A percentile compares a stretch with the other conserved stretches of the same genome.
phyloP scores from a whole-genome alignment of 2,888 invertebrate genomes.

The Lepidocyrtinus sp. region DNA sequence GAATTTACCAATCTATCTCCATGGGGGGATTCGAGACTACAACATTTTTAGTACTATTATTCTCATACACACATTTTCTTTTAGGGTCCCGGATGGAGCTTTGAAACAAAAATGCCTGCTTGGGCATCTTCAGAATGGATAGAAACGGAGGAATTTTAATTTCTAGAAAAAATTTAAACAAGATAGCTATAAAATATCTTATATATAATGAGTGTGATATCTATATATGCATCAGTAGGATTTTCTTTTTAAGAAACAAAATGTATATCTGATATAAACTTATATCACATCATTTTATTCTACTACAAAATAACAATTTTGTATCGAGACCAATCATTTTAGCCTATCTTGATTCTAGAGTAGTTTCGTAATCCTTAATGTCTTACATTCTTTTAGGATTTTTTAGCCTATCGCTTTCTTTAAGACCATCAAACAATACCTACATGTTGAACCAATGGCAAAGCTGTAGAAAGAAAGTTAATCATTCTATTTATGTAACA shows the following conservation, averaged over 20 bases:
- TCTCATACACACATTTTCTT: slow-evolving; percentile 58
- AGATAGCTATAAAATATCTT: background rate
- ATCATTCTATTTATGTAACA: slow-evolving; percentile 5
- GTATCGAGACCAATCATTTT: slow-evolving; percentile 30
- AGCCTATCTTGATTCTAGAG: background rate
- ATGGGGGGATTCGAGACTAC: background rate
- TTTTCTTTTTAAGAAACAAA: no score
- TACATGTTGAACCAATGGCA: no score
- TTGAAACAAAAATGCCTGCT: slow-evolving; percentile 83
- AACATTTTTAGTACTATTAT: slow-evolving; percentile 65
- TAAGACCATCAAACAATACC: no score
- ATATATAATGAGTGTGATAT: slow-evolving; percentile 35
- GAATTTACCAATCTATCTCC: background rate
- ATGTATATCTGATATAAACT: slow-evolving; percentile 14
- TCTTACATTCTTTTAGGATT: no score
- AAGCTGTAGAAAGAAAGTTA: no score
- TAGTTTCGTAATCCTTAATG: no score
- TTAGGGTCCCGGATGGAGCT: slow-evolving; percentile 95
- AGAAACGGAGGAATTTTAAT: slow-evolving; percentile 76
- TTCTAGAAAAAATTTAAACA: background rate
- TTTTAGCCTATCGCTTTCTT: no score
- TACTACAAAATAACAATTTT: slow-evolving; percentile 19
- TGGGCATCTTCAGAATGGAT: slow-evolving; percentile 93
- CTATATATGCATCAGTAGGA: slow-evolving; percentile 11
- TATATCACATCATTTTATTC: background rate